phyloP scores from a whole-genome alignment of 2,797 vertebrate genomes.

The Artibeus jamaicensis region DNA sequence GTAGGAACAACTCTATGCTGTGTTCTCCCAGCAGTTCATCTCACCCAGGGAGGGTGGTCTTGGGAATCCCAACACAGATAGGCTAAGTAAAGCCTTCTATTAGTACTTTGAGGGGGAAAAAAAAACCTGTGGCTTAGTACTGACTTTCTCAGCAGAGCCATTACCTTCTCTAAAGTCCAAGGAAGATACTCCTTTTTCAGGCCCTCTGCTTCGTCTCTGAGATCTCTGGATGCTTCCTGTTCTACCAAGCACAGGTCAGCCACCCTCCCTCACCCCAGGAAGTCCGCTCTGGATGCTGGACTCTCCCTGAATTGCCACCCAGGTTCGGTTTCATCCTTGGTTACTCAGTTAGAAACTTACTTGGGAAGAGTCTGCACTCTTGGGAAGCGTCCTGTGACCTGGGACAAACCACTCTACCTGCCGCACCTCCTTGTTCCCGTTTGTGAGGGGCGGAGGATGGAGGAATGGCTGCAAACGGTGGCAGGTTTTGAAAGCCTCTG shows the following conservation, averaged over 20 bases:
- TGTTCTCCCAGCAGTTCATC: neutral
- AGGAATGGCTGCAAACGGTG: fast-evolving
- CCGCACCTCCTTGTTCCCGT: neutral
- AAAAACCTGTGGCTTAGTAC: no score
- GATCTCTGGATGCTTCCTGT: neutral
- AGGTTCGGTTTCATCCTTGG: conserved; percentile 77
- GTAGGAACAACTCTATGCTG: neutral
- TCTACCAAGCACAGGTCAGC: neutral
- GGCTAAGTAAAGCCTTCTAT: neutral
- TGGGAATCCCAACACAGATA: neutral
- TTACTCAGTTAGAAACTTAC: neutral
- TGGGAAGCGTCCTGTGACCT: neutral
- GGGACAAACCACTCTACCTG: neutral
- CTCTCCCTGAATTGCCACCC: fast-evolving
- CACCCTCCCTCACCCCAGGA: neutral
- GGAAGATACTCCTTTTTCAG: neutral
- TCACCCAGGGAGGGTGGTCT: neutral
- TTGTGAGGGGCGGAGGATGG: neutral
- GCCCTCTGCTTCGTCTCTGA: neutral
- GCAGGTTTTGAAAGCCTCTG: neutral
- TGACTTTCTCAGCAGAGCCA: neutral
- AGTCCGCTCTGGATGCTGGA: neutral
- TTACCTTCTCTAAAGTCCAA: neutral
- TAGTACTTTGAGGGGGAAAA: neutral
- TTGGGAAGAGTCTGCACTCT: neutral